Evolutionary conservation across 1,140 invertebrate genomes (phyloP).

Genomic region (Ceratoteleas bidentatus): DNA sequence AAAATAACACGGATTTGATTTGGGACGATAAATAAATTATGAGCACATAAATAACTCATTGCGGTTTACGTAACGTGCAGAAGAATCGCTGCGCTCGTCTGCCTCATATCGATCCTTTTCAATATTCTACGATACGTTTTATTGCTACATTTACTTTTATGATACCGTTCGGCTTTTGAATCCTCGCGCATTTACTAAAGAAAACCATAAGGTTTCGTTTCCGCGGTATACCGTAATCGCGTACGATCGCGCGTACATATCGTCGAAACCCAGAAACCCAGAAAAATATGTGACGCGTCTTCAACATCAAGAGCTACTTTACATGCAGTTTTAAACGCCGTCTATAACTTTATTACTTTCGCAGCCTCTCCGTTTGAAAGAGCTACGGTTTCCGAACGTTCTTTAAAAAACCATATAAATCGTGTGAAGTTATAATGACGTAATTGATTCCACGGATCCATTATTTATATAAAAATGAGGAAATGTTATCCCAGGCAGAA

Average conservation of each 20-base stretch:
- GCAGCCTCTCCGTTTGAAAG: constrained; percentile 3
- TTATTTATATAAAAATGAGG: neutral
- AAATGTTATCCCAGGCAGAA: too few species aligned
- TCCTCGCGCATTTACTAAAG: constrained; percentile 61
- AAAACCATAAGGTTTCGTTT: constrained; percentile 64
- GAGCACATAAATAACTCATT: constrained; percentile 38
- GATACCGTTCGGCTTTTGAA: constrained; percentile 68
- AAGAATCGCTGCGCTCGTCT: constrained; percentile 40
- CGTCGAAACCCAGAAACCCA: constrained; percentile 56
- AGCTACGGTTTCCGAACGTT: neutral
- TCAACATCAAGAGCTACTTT: constrained; percentile 63
- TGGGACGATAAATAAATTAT: constrained; percentile 29
- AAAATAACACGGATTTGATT: constrained; percentile 34
- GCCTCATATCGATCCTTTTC: constrained; percentile 68
- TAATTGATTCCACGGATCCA: too few species aligned
- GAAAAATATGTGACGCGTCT: constrained; percentile 66
- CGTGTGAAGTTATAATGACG: too few species aligned
- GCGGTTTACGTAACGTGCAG: constrained; percentile 47
- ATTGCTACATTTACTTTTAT: constrained; percentile 72
- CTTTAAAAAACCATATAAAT: neutral
- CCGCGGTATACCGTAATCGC: constrained; percentile 54
- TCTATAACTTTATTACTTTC: constrained; percentile 57
- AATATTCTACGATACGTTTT: constrained; percentile 71
- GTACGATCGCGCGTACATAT: constrained; percentile 47
- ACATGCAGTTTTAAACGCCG: constrained; percentile 50